phyloP scores from a whole-genome alignment of 2,797 vertebrate genomes.

The Phoxinus dragarum region DNA sequence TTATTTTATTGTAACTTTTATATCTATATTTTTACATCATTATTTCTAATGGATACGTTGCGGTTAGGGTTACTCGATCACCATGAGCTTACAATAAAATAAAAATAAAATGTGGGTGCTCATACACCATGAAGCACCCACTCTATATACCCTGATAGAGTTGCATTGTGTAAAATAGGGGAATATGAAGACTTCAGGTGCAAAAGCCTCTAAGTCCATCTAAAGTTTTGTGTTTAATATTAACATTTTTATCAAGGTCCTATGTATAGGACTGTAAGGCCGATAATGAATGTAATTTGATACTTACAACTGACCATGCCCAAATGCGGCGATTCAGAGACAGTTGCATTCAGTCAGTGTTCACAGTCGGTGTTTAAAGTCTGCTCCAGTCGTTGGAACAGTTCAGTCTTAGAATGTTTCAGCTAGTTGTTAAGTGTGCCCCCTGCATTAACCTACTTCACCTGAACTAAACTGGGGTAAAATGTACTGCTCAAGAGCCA shows the following conservation, averaged over 20 bases:
- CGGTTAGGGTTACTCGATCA: neutral
- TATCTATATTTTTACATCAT: neutral
- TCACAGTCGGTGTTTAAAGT: too few species aligned
- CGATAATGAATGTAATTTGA: too few species aligned
- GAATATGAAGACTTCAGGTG: neutral
- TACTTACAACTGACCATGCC: too few species aligned
- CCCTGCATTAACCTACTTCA: neutral
- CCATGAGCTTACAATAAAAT: neutral
- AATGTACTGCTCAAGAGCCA: neutral
- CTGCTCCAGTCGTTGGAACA: too few species aligned
- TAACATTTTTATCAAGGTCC: too few species aligned
- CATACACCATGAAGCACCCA: slow-evolving; percentile 76
- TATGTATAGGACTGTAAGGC: too few species aligned
- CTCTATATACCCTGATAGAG: slow-evolving; percentile 74
- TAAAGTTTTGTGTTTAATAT: too few species aligned
- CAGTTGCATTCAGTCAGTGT: too few species aligned
- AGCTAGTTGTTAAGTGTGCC: too few species aligned
- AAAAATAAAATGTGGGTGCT: slow-evolving; percentile 66
- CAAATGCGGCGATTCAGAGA: too few species aligned
- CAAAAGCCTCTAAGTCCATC: too few species aligned
- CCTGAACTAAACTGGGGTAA: neutral
- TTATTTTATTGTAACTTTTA: neutral
- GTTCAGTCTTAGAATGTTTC: too few species aligned
- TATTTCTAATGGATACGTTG: neutral
- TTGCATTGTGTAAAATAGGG: slow-evolving; percentile 64